These are phyloP conservation scores for Notothenia coriiceps DNA, from an alignment of 2,113 vertebrate species.

Conservation along the genomic window DNA sequence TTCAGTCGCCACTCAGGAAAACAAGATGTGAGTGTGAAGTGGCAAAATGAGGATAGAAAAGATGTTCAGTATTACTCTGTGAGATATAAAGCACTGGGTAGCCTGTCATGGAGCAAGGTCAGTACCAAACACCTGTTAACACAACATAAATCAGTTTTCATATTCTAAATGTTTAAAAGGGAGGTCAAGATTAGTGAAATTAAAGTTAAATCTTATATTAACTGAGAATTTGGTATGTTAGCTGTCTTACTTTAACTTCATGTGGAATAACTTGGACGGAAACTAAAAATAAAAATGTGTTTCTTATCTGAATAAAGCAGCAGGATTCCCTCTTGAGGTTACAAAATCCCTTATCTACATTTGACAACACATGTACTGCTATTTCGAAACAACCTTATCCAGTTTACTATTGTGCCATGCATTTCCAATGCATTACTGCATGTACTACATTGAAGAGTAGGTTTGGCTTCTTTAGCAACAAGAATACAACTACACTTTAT, in stretches of 20 bases:
- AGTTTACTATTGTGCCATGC: not conserved
- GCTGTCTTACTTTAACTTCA: not conserved
- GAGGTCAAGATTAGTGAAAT: not conserved
- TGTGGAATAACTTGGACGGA: not conserved
- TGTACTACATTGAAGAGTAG: not conserved
- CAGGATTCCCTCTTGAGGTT: no score
- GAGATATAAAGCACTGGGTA: slow-evolving; percentile 58
- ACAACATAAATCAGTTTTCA: not conserved
- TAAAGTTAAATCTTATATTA: not conserved
- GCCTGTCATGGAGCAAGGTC: slow-evolving; percentile 66
- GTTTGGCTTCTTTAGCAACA: no score
- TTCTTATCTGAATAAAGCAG: no score
- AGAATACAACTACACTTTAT: no score
- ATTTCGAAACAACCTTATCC: not conserved
- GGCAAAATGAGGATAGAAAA: slow-evolving; percentile 15
- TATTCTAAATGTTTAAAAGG: not conserved
- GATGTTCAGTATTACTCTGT: slow-evolving; percentile 40
- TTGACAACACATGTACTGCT: no score
- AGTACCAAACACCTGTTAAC: not conserved
- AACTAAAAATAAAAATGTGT: no score
- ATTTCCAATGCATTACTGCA: not conserved
- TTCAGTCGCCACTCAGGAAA: slow-evolving; percentile 59
- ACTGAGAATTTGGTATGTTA: not conserved
- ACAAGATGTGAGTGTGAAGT: slow-evolving; percentile 62
- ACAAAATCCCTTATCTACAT: no score